Base-by-base conservation (phyloP, 2,113 vertebrate species). In the Capreolus pygargus region DNA sequence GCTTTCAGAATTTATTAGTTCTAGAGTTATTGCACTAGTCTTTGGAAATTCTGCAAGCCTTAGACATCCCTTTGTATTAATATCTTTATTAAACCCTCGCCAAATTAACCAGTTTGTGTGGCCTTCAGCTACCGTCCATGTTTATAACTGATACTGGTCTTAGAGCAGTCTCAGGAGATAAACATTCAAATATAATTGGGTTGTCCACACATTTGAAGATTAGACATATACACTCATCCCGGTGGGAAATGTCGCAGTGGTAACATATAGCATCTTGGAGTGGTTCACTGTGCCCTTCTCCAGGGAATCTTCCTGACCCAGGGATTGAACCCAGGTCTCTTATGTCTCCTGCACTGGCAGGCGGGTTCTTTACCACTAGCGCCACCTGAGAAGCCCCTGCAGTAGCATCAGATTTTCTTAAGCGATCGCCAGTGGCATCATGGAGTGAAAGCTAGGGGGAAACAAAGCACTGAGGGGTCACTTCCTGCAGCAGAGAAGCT, bases 271-370 rank as follows among this genome's bases (percentile, higher is more conserved):
- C 19, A 39, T 70, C 67, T 19, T 67, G 16, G 1, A n/a, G 33
- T 67, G 16, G 15, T 67, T 67, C 17, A n/a, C 3, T 0, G 1
- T 67, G 7, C 61, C 61, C 7, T 30, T 61, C 58, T 61, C 6
- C 28, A 67, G 16, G 8, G 16, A 15, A 9, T n/a, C 61, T 67
- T 67, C 61, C 61, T 67, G 61, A 19, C 61, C 16, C 16, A 19
- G 61, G 61, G 33, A 5, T 9, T 0, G 7, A 67, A n/a, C 33
- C 61, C 61, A 67, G 0, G 0, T 67, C 61, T 67, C 61, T n/a
- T n/a, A 19, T n/a, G 16, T 67, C 33, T 67, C 33, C 33, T 67
- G 61, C 61, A 2, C 33, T 19, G 33, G 33, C 1, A n/a, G 16
- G 16, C 4, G 61, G 7, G 61, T n/a, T 67, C 61, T 67, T 67